These are phyloP conservation scores for Girardinichthys multiradiatus DNA, from an alignment of 2,113 vertebrate genomes.

Conservation along the genomic window DNA sequence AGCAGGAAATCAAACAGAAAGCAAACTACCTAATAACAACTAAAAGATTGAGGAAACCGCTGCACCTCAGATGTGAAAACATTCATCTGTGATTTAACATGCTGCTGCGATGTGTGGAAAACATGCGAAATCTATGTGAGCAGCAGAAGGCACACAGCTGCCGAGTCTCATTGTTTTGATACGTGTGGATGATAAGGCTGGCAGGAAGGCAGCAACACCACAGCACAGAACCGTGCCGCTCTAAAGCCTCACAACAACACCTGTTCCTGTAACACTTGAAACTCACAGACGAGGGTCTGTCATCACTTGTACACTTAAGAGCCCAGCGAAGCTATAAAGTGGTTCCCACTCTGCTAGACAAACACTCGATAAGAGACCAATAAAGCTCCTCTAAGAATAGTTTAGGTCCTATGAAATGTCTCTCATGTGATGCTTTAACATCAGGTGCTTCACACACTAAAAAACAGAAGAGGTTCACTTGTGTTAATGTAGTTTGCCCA, in stretches of 20 bases:
- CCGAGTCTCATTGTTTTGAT: constrained; percentile 62
- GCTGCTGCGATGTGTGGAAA: constrained; percentile 27
- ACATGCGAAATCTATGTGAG: constrained; percentile 22
- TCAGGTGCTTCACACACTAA: not conserved
- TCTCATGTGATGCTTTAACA: constrained; percentile 15
- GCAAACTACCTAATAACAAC: not conserved
- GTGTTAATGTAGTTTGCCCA: constrained; percentile 10
- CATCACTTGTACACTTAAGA: constrained; percentile 59
- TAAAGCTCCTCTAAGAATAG: constrained; percentile 51
- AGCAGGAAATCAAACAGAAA: not conserved
- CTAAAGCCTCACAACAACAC: constrained; percentile 53
- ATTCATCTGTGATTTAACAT: constrained; percentile 45
- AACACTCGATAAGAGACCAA: constrained; percentile 42
- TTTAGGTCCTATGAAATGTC: constrained; percentile 25
- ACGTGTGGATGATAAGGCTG: constrained; percentile 29
- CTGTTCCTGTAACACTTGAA: constrained; percentile 66
- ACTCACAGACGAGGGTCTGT: constrained; percentile 47
- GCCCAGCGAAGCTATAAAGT: constrained; percentile 54
- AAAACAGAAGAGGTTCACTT: constrained; percentile 12
- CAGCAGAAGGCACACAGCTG: constrained; percentile 19
- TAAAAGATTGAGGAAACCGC: constrained; percentile 14
- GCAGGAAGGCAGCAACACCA: constrained; percentile 50
- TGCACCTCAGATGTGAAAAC: not conserved
- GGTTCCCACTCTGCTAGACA: constrained; percentile 60
- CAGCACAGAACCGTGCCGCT: constrained; percentile 16